A percentile compares a stretch with the other conserved stretches of the same genome.
Conservation (phyloP, 2,113 vertebrate genomes). For the Hippotragus niger region DNA sequence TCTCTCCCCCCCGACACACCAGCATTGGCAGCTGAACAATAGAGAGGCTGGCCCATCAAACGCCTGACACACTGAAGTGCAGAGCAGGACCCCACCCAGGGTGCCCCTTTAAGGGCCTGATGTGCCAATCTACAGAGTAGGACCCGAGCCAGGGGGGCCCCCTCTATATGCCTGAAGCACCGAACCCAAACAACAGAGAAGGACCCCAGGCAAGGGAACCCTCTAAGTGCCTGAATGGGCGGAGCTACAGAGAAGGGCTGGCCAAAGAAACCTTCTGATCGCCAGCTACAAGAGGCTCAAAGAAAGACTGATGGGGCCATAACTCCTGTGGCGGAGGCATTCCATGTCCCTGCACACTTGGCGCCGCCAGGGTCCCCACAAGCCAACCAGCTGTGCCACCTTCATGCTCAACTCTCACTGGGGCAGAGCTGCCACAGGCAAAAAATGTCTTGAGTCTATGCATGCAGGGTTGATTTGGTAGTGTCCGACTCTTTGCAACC, state of each 20-base stretch:
- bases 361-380: accelerated
- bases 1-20: neutral
- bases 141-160: neutral
- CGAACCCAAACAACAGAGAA: neutral
- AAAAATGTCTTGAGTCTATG: neutral
- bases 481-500: neutral
- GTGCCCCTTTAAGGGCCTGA: neutral
- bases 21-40: neutral
- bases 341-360: neutral
- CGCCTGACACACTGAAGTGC: neutral
- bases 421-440: neutral
- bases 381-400: accelerated
- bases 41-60: neutral
- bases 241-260: neutral
- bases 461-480: accelerated
- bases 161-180: neutral
- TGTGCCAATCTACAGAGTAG: neutral
- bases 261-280: neutral
- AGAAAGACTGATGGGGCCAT: neutral
- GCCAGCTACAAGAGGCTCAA: neutral
- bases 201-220: neutral
- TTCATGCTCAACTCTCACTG: neutral
- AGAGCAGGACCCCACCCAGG: neutral
- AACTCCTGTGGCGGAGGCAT: neutral
- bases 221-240: neutral